Evolutionary conservation across 1,140 invertebrate genomes (phyloP).

Genomic region (Drosophila jambulina): DNA sequence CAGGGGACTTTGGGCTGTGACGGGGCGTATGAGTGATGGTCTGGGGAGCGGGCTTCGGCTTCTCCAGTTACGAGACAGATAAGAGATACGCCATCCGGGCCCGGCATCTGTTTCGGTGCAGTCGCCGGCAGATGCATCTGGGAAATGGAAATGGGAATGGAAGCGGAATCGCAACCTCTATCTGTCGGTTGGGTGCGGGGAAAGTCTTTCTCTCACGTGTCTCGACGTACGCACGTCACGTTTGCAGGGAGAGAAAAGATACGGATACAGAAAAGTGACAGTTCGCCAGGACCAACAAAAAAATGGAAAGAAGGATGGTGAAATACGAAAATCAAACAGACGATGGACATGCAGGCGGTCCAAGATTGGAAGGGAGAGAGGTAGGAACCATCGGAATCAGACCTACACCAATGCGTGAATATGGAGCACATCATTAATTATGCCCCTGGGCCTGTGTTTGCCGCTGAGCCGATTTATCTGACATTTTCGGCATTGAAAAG

Average conservation of each 20-base stretch:
- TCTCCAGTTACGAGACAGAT: constrained; percentile 48
- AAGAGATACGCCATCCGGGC: constrained; percentile 28
- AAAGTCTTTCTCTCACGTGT: constrained; percentile 74
- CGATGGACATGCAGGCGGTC: constrained; percentile 71
- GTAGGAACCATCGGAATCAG: constrained; percentile 31
- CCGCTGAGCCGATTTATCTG: constrained; percentile 72
- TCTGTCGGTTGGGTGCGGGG: constrained; percentile 43
- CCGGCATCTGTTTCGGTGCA: constrained; percentile 40
- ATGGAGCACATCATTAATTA: constrained; percentile 85
- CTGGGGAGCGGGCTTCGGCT: constrained; percentile 24
- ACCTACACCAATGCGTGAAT: constrained; percentile 84
- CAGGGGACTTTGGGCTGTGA: constrained; percentile 34
- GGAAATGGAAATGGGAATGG: constrained; percentile 23
- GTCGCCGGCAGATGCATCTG: constrained; percentile 68
- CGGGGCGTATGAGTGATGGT: constrained; percentile 48
- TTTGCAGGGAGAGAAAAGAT: constrained; percentile 34
- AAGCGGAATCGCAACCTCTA: constrained; percentile 42
- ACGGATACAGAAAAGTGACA: constrained; percentile 74
- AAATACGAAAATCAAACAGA: constrained; percentile 57
- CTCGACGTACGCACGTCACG: constrained; percentile 66
- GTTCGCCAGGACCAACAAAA: constrained; percentile 59
- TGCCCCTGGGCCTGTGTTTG: constrained; percentile 58
- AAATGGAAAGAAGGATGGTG: constrained; percentile 54
- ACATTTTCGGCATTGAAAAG: constrained; percentile 80
- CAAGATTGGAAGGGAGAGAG: constrained; percentile 18